Conservation (phyloP, 2,113 vertebrate species). For the Etheostoma spectabile region DNA sequence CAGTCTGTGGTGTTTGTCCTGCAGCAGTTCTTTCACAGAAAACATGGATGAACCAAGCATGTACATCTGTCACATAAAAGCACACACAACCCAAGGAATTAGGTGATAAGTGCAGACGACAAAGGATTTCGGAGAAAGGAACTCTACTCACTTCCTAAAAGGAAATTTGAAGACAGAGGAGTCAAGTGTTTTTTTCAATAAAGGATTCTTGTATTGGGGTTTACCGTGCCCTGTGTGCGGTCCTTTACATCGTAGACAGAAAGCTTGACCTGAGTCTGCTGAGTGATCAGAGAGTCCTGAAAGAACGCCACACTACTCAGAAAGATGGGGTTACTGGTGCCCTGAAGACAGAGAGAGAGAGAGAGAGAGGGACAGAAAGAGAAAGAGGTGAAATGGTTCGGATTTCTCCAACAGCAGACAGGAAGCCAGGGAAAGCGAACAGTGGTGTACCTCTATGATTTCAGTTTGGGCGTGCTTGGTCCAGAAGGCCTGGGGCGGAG, state of each 20-base stretch:
- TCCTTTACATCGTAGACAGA: conserved; percentile 99
- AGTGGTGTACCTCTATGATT: conserved; percentile 93
- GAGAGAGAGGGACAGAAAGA: conserved; percentile 5
- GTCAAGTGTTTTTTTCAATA: background rate
- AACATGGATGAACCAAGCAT: conserved; percentile 95
- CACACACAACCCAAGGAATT: background rate
- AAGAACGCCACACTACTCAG: conserved; percentile 99
- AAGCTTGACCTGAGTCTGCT: conserved; percentile 98
- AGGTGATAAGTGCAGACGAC: background rate
- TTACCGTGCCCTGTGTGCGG: conserved; percentile 98
- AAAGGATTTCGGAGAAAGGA: background rate
- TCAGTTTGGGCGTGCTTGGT: conserved; percentile 98
- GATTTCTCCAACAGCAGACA: background rate
- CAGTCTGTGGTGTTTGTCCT: conserved; percentile 92
- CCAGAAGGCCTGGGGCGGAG: conserved; percentile 99
- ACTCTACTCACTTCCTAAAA: background rate
- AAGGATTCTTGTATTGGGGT: conserved; percentile 8
- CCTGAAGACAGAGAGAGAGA: conserved; percentile 79
- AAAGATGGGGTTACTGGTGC: conserved; percentile 97
- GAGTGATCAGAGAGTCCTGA: conserved; percentile 96
- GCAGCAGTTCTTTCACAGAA: conserved; percentile 94
- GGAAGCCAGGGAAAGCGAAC: background rate
- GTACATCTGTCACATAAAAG: conserved; percentile 90
- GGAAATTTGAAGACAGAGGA: background rate
- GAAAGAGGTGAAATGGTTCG: background rate